Evolutionary conservation across 2,797 vertebrate species (phyloP).

Genomic region (Varecia variegata): DNA sequence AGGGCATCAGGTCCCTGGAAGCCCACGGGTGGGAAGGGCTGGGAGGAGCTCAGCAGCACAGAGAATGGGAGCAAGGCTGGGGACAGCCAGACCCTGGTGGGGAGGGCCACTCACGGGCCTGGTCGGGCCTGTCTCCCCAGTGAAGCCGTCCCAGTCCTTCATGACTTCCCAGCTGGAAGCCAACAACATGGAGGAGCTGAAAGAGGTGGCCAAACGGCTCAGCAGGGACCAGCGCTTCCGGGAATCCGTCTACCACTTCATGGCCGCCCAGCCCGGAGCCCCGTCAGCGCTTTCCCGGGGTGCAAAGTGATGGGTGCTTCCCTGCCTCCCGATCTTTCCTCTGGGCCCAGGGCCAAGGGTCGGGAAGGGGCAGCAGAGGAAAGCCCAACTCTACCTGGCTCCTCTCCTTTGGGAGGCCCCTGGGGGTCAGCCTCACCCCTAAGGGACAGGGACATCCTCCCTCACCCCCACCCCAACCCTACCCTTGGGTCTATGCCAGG

Average conservation of each 20-base stretch:
- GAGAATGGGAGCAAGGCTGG: neutral
- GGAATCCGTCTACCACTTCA: conserved; percentile 91
- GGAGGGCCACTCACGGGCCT: neutral
- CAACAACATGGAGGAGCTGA: conserved; percentile 90
- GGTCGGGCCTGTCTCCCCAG: conserved; percentile 81
- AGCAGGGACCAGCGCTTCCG: conserved; percentile 93
- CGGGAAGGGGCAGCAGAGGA: neutral
- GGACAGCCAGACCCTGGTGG: neutral
- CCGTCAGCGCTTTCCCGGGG: conserved; percentile 7
- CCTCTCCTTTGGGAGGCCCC: neutral
- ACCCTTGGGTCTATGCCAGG: neutral
- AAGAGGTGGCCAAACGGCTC: conserved; percentile 89
- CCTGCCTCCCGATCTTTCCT: neutral
- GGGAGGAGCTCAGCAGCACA: neutral
- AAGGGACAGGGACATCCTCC: neutral
- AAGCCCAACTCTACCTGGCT: neutral
- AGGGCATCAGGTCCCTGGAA: neutral
- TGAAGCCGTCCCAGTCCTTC: conserved; percentile 95
- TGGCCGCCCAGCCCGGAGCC: conserved; percentile 83
- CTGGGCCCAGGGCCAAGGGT: neutral
- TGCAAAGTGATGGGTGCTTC: conserved; percentile 37
- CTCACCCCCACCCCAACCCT: neutral
- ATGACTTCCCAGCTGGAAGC: conserved; percentile 84
- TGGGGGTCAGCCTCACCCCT: neutral
- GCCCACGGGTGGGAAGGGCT: neutral